Base-by-base conservation (phyloP, 2,888 invertebrate species). In the Abrostola tripartita region DNA sequence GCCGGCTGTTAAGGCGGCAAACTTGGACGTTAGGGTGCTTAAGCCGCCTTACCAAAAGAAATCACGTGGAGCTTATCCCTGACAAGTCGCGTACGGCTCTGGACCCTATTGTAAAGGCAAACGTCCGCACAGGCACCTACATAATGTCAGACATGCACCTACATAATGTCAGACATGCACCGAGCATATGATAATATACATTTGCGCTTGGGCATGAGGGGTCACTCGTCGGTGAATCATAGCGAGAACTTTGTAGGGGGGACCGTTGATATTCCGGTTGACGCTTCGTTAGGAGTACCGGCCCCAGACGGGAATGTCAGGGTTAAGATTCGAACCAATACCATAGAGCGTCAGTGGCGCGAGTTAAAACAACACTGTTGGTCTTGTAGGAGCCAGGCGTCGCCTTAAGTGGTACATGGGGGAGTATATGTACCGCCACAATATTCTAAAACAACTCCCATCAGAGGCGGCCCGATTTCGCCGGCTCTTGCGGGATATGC, bases 401-500 rank as follows among this genome's bases (percentile, higher is more conserved):
- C n/a, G 59, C 37, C 24, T 74, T 0, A 64, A 62, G n/a, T 76
- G 69, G 76, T 73, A 73, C 57, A 70, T 71, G 73, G 76, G 73
- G 0, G 68, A 70, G 36, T 73, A 65, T 42, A 76, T 73, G 71
- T 76, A 76, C 60, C 69, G 73, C 0, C 58, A 67, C 12, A 76
- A 76, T 52, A 54, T 68, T 8, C 37, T 72, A 11, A 52, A 49
- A n/a, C 35, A 7, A 0, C 40, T 69, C 9, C 61, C 61, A 4
- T 41, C 51, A 1, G 68, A 71, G 5, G 68, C 71, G 0, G 65
- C 71, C 6, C 44, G 68, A 10, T 68, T 72, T n/a, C n/a, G n/a
- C n/a, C n/a, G n/a, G n/a, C n/a, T n/a, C n/a, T n/a, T n/a, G n/a
- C n/a, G n/a, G n/a, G n/a, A n/a, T n/a, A n/a, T n/a, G n/a, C n/a